Percentiles rank a stretch among this genome's conserved stretches.
Evolutionary conservation across 2,797 vertebrate species (phyloP).

Genomic region (Acanthiza pusilla): DNA sequence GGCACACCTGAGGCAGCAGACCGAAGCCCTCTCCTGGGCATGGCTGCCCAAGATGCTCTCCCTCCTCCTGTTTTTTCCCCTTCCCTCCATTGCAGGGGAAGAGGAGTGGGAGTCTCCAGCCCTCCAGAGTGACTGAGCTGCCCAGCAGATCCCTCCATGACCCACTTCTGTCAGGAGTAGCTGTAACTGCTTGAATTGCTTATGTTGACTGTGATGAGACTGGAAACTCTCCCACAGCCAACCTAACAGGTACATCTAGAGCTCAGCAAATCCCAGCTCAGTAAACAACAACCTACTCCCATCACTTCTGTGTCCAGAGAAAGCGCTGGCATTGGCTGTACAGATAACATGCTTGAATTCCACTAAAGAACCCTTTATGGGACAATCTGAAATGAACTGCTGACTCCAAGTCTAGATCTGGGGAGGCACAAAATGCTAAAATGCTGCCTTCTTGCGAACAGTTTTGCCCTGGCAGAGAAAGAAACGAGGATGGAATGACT

Average conservation of each 20-base stretch:
- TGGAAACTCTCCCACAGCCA: neutral
- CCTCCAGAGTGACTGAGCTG: neutral
- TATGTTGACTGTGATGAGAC: neutral
- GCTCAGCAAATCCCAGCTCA: neutral
- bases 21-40: neutral
- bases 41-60: fast-evolving
- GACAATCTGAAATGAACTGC: neutral
- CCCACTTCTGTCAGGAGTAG: neutral
- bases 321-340: neutral
- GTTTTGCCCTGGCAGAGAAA: neutral
- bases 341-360: neutral
- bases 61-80: neutral
- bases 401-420: neutral
- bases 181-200: neutral
- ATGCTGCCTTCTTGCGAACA: neutral
- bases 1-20: neutral
- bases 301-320: neutral
- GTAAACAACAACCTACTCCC: neutral
- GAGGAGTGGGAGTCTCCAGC: neutral
- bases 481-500: fast-evolving
- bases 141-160: neutral
- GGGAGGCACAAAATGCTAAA: fast-evolving
- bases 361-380: neutral
- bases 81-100: neutral
- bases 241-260: fast-evolving